phyloP scores from a whole-genome alignment of 2,888 invertebrate genomes.

The Cheilosia impressa region DNA sequence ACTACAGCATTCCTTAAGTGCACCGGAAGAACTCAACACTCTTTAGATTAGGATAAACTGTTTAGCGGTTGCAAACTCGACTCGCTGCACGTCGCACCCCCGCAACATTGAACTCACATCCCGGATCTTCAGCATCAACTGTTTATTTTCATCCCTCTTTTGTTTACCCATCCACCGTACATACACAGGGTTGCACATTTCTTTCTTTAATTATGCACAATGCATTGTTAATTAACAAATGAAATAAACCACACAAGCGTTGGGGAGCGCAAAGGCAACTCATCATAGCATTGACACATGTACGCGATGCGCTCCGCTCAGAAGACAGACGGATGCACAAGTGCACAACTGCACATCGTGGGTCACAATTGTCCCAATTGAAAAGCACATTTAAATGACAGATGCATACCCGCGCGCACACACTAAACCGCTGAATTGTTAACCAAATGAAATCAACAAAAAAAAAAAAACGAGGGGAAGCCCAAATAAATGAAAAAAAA shows the following conservation, averaged over 20 bases:
- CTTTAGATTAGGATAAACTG: background rate
- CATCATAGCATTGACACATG: slow-evolving; percentile 57
- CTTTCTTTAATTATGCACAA: slow-evolving; percentile 61
- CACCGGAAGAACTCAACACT: slow-evolving; percentile 4
- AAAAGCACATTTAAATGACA: slow-evolving; percentile 70
- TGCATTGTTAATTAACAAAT: slow-evolving; percentile 67
- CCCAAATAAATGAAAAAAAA: slow-evolving; percentile 55
- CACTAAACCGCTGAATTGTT: slow-evolving; percentile 56
- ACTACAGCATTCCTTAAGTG: background rate
- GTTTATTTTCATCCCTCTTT: slow-evolving; percentile 1
- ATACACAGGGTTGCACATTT: slow-evolving; percentile 21
- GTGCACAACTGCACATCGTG: slow-evolving; percentile 68
- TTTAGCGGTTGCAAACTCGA: background rate
- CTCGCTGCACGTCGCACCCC: background rate
- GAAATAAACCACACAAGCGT: slow-evolving; percentile 49
- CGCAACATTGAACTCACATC: slow-evolving; percentile 15
- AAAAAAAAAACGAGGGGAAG: slow-evolving; percentile 20
- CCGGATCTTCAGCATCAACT: slow-evolving; percentile 32
- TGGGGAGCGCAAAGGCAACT: slow-evolving; percentile 19
- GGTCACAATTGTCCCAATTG: slow-evolving; percentile 67
- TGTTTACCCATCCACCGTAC: slow-evolving; percentile 16
- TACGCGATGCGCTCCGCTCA: slow-evolving; percentile 20
- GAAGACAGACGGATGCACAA: slow-evolving; percentile 61
- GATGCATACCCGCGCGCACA: slow-evolving; percentile 22
- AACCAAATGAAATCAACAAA: slow-evolving; percentile 49